phyloP scores from a whole-genome alignment of 2,113 vertebrate genomes.

The Vombatus ursinus region DNA sequence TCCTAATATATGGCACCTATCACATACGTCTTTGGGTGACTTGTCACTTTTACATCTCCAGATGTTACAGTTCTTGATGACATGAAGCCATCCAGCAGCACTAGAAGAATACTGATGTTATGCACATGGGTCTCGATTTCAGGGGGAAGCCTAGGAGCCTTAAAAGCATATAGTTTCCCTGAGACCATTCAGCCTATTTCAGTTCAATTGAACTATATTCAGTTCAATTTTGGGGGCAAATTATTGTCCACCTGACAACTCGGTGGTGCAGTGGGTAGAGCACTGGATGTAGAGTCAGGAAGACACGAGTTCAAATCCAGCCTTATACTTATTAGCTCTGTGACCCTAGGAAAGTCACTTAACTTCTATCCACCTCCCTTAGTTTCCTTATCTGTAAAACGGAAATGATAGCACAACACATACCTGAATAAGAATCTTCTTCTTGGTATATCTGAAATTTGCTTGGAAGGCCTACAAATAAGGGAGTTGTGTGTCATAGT shows the following conservation, averaged over 20 bases:
- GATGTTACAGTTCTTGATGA: neutral
- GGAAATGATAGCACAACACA: too few species aligned
- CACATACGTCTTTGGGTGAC: neutral
- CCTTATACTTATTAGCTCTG: too few species aligned
- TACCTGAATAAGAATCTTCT: too few species aligned
- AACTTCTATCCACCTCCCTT: too few species aligned
- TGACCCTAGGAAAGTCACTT: too few species aligned
- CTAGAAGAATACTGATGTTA: neutral
- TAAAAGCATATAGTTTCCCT: neutral
- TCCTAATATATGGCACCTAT: neutral
- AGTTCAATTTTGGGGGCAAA: too few species aligned
- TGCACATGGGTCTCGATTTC: neutral
- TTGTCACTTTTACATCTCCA: neutral
- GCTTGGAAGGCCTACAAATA: too few species aligned
- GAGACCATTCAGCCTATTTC: neutral
- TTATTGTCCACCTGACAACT: neutral
- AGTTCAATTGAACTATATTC: neutral
- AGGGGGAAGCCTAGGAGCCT: neutral
- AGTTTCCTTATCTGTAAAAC: too few species aligned
- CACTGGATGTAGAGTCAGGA: neutral
- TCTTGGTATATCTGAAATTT: too few species aligned
- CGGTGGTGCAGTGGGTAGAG: neutral
- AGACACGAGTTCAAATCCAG: too few species aligned
- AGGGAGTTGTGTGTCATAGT: too few species aligned
- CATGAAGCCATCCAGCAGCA: neutral